These are phyloP conservation scores for Scaptomyza caliginosa DNA, from an alignment of 2,888 invertebrate genomes.

Conservation along the genomic window DNA sequence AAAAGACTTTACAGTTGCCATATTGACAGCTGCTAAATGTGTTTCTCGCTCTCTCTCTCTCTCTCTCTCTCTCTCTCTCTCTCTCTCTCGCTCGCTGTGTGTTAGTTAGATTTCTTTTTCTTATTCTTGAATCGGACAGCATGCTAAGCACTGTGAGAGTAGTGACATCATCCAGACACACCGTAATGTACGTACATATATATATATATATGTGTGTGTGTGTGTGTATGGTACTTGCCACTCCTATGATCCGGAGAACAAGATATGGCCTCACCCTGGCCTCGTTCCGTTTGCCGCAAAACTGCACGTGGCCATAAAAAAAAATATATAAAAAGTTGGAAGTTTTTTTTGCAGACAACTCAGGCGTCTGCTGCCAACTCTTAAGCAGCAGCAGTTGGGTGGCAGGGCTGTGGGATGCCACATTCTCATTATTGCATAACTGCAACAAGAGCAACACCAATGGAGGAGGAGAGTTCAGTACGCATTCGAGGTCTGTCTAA, in stretches of 20 bases:
- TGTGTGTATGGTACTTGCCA: constrained; percentile 4
- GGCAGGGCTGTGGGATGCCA: constrained; percentile 2
- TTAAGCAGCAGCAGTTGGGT: not conserved
- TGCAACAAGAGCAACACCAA: constrained; percentile 9
- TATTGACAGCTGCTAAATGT: constrained; percentile 34
- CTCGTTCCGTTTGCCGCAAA: constrained; percentile 63
- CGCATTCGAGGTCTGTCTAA: constrained; percentile 50
- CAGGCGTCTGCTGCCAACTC: constrained; percentile 40
- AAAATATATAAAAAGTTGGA: constrained; percentile 30
- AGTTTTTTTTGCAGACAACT: constrained; percentile 18
- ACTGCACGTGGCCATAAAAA: constrained; percentile 63
- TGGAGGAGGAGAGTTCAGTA: not conserved
- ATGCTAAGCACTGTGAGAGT: constrained; percentile 13
- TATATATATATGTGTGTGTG: not conserved
- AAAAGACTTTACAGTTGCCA: constrained; percentile 42
- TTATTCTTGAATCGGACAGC: constrained; percentile 23
- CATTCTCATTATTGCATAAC: constrained; percentile 63
- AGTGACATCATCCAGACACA: constrained; percentile 29
- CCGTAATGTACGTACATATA: not conserved
- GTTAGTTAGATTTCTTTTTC: not conserved
- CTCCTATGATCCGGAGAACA: constrained; percentile 42
- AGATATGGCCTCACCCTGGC: constrained; percentile 65
- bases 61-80: too few species aligned
- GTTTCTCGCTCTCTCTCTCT: too few species aligned
- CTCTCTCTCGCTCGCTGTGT: too few species aligned